phyloP scores from a whole-genome alignment of 1,140 invertebrate species.

The Thaumatotibia leucotreta region DNA sequence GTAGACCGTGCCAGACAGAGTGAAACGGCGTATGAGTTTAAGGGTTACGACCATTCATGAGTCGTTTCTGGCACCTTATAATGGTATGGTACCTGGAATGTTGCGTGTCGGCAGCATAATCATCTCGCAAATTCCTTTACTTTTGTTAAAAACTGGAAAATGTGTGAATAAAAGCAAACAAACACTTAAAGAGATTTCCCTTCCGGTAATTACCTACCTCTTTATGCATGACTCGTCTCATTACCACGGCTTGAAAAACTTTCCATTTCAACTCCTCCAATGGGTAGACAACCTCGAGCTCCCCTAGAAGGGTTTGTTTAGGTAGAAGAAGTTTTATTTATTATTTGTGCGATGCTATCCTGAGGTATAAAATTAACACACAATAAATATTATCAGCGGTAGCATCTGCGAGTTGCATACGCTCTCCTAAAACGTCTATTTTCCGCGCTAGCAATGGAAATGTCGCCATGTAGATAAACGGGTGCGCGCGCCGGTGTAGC shows the following conservation, averaged over 20 bases:
- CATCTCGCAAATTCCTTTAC: neutral
- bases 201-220: neutral
- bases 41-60: neutral
- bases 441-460: constrained; percentile 57
- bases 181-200: neutral
- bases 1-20: constrained; percentile 26
- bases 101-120: neutral
- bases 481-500: constrained; percentile 46
- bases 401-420: constrained; percentile 36
- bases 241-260: neutral
- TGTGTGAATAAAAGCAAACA: neutral
- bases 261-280: neutral
- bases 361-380: constrained; percentile 57
- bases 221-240: neutral
- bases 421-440: constrained; percentile 59
- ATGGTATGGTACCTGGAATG: too few species aligned
- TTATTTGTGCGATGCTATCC: constrained; percentile 20
- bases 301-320: neutral
- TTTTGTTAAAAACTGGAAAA: neutral
- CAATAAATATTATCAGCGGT: constrained; percentile 57
- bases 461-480: constrained; percentile 51
- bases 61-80: neutral
- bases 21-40: neutral
- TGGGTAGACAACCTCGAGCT: neutral
- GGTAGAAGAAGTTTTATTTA: neutral